Percentiles rank a stretch among this genome's conserved stretches.
These are phyloP conservation scores for Parapristionchus giblindavisi DNA, from an alignment of 2,888 invertebrate genomes.

Conservation along the genomic window DNA sequence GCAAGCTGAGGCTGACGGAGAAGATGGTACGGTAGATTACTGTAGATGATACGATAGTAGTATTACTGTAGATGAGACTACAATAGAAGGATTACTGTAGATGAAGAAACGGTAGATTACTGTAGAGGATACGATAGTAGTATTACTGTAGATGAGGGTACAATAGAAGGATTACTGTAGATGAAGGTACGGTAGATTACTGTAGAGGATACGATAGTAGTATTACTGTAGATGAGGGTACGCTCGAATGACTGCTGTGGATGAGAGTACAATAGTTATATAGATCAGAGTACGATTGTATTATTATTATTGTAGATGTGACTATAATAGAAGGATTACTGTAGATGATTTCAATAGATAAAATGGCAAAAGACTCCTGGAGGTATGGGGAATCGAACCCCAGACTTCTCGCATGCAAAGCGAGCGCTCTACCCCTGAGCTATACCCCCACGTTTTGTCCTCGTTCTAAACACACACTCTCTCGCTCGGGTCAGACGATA, in stretches of 20 bases:
- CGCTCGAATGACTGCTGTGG: background rate
- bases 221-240: background rate
- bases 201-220: background rate
- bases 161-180: background rate
- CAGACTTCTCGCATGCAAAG: constrained; percentile 57
- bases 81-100: background rate
- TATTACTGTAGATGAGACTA: background rate
- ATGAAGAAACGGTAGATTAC: constrained; percentile 75
- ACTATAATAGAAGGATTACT: background rate
- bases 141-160: background rate
- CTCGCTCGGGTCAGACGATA: background rate
- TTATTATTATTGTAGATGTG: background rate
- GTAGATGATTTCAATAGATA: background rate
- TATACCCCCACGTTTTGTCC: constrained; percentile 46
- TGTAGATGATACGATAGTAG: background rate
- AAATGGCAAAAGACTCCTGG: constrained; percentile 35
- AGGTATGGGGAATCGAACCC: constrained; percentile 51
- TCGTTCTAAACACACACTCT: background rate
- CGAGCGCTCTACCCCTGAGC: constrained; percentile 66
- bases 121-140: background rate
- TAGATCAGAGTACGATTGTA: background rate
- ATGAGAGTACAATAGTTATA: constrained; percentile 75
- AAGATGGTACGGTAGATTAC: constrained; percentile 77
- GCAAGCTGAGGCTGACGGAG: constrained; percentile 83
- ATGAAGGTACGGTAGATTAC: constrained; percentile 75